Conservation (phyloP, 2,797 vertebrate genomes). For the Anabacerthia variegaticeps region DNA sequence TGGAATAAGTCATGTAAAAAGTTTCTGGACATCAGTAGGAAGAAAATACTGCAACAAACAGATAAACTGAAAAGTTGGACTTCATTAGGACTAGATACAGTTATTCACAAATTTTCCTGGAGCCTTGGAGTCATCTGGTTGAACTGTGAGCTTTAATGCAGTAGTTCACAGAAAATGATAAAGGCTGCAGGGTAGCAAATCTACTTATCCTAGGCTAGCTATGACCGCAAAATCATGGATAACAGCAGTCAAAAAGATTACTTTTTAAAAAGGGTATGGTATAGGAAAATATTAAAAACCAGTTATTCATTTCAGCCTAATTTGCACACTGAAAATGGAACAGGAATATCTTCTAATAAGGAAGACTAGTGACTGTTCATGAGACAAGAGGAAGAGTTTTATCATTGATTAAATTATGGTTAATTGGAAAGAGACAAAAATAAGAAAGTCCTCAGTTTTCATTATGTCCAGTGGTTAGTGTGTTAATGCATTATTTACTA, state of each 20-base stretch:
- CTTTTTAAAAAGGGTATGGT: not conserved
- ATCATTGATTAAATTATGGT: not conserved
- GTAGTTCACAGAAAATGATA: conserved; percentile 24
- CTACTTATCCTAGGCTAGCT: not conserved
- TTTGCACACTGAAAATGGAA: not conserved
- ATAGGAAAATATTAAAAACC: not conserved
- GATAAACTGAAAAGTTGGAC: conserved; percentile 20
- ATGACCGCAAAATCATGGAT: not conserved
- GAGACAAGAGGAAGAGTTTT: not conserved
- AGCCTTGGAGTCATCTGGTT: not conserved
- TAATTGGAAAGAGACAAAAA: not conserved
- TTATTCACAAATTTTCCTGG: not conserved
- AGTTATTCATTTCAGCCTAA: not conserved
- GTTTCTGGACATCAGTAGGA: not conserved
- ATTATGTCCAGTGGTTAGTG: not conserved
- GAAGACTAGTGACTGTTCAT: not conserved
- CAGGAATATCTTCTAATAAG: not conserved
- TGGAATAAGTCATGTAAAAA: not conserved
- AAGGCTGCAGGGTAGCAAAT: conserved; percentile 7
- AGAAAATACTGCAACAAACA: not conserved
- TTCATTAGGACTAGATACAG: conserved; percentile 10
- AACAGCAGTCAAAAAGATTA: not conserved
- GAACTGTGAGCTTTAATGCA: conserved; percentile 19
- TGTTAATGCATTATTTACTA: not conserved
- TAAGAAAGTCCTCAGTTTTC: not conserved